These are phyloP conservation scores for Lucilia sericata DNA, from an alignment of 1,140 invertebrate species.

Conservation along the genomic window DNA sequence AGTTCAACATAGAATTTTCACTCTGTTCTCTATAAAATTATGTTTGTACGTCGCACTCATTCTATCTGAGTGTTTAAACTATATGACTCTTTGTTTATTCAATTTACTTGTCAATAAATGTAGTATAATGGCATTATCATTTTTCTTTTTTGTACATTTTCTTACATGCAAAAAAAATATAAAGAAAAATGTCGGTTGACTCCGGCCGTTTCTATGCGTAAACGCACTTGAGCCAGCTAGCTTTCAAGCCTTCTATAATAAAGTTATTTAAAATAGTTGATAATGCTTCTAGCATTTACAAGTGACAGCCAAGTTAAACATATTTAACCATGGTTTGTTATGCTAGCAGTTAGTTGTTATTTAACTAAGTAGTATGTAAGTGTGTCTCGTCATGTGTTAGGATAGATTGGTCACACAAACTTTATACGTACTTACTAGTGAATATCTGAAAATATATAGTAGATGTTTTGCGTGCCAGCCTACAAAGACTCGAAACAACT, in stretches of 20 bases:
- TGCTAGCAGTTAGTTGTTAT: not conserved
- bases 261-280: conserved; percentile 34
- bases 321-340: conserved; percentile 3
- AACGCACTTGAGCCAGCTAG: not conserved
- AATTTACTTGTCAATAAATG: conserved; percentile 17
- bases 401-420: not conserved
- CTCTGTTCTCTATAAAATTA: too few relatives aligned
- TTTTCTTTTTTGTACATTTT: not conserved
- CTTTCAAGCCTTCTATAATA: conserved; percentile 20
- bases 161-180: not conserved
- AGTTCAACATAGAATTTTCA: too few relatives aligned
- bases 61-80: too few relatives aligned
- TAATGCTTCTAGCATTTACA: conserved; percentile 35
- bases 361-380: not conserved
- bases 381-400: not conserved
- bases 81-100: not conserved
- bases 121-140: conserved; percentile 10
- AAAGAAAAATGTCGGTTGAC: not conserved
- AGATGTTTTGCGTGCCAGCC: not conserved
- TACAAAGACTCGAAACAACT: not conserved
- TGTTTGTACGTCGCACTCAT: too few relatives aligned
- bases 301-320: conserved; percentile 41
- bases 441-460: not conserved
- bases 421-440: not conserved
- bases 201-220: not conserved